Evolutionary conservation across 1,140 invertebrate genomes (phyloP).

Genomic region (Bombus affinis): DNA sequence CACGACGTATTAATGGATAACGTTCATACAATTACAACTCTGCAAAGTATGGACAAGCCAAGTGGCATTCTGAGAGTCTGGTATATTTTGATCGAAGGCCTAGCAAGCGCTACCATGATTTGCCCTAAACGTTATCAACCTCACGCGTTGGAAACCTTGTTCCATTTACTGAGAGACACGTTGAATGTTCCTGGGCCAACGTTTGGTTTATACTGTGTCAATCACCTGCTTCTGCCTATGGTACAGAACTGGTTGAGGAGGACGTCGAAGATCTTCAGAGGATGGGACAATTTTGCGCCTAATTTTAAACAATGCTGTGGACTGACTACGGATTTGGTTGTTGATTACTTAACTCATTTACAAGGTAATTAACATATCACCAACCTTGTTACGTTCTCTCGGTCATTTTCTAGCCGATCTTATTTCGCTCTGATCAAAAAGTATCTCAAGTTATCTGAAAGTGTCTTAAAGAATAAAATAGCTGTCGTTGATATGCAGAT

Average conservation of each 20-base stretch:
- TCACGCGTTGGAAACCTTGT: slow-evolving; percentile 92
- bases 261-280: slow-evolving; percentile 85
- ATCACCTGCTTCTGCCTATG: slow-evolving; percentile 93
- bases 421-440: no score
- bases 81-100: slow-evolving; percentile 94
- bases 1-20: slow-evolving; percentile 86
- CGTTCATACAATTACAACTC: slow-evolving; percentile 79
- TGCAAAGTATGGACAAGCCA: slow-evolving; percentile 89
- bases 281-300: slow-evolving; percentile 89
- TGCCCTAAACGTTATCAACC: slow-evolving; percentile 93
- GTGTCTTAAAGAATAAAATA: no score
- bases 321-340: slow-evolving; percentile 94
- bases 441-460: no score
- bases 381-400: no score
- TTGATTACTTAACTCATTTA: slow-evolving; percentile 88
- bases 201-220: slow-evolving; percentile 95
- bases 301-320: slow-evolving; percentile 97
- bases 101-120: slow-evolving; percentile 91
- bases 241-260: slow-evolving; percentile 95
- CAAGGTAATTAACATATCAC: slow-evolving; percentile 77
- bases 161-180: slow-evolving; percentile 90
- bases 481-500: no score
- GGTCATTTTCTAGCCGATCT: no score
- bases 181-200: slow-evolving; percentile 90
- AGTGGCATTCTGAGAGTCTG: slow-evolving; percentile 95